phyloP scores from a whole-genome alignment of 2,113 vertebrate species.

The Podarcis raffonei region DNA sequence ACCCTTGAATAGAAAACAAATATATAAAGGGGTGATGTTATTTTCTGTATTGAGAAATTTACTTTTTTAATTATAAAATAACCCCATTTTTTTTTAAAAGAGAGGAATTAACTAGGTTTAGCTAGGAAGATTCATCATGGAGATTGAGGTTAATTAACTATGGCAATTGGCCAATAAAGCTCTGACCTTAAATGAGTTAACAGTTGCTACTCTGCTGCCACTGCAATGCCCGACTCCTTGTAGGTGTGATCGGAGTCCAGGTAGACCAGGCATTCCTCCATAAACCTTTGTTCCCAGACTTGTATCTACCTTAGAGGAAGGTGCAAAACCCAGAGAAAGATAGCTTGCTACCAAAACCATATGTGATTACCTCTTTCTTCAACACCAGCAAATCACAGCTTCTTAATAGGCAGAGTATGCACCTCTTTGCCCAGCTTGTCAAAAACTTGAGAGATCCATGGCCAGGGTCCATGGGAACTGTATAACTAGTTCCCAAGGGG shows the following conservation, averaged over 20 bases:
- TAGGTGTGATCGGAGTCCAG: not conserved
- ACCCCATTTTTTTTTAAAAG: no score
- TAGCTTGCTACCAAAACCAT: not conserved
- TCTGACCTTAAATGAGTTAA: not conserved
- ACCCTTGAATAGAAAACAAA: no score
- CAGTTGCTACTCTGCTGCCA: not conserved
- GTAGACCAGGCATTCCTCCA: not conserved
- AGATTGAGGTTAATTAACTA: not conserved
- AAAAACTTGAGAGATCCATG: not conserved
- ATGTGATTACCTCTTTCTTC: not conserved
- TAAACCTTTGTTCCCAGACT: not conserved
- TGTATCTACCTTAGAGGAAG: conserved; percentile 12
- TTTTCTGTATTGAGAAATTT: no score
- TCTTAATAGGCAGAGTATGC: no score
- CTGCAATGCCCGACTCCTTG: not conserved
- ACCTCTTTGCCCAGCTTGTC: not conserved
- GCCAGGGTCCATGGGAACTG: not conserved
- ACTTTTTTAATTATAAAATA: no score
- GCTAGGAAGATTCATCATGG: not conserved
- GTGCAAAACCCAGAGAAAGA: no score
- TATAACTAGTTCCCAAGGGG: not conserved
- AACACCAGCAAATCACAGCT: not conserved
- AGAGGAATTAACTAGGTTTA: not conserved
- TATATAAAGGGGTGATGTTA: no score
- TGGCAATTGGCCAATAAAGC: not conserved